phyloP scores from a whole-genome alignment of 2,888 invertebrate genomes.

The Rhingia rostrata region DNA sequence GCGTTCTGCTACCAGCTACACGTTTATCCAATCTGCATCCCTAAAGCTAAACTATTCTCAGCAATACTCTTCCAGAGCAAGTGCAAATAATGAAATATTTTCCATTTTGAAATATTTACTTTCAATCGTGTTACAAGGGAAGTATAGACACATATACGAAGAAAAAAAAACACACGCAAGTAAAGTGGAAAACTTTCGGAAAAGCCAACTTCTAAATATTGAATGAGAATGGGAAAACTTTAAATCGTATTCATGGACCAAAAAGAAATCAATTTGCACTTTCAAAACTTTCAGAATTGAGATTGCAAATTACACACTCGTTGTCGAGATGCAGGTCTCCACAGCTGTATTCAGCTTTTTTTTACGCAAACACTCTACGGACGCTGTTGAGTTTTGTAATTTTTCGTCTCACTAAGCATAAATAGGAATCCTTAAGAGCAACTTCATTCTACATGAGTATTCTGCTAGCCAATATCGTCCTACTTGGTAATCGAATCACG shows the following conservation, averaged over 20 bases:
- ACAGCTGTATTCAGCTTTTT: too few relatives aligned
- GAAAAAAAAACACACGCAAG: slow-evolving; percentile 30
- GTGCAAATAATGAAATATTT: not conserved
- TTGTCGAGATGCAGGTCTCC: slow-evolving; percentile 19
- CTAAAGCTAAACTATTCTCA: too few relatives aligned
- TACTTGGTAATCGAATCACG: slow-evolving; percentile 36
- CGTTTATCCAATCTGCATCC: too few relatives aligned
- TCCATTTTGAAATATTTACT: not conserved
- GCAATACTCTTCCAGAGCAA: not conserved
- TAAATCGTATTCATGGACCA: slow-evolving; percentile 70
- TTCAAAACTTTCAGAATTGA: slow-evolving; percentile 59
- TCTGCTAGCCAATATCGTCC: slow-evolving; percentile 24
- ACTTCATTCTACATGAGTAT: slow-evolving; percentile 13
- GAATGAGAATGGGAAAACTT: slow-evolving; percentile 71
- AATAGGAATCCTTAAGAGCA: slow-evolving; percentile 15
- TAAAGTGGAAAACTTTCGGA: slow-evolving; percentile 58
- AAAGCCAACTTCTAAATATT: slow-evolving; percentile 60
- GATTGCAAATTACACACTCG: slow-evolving; percentile 49
- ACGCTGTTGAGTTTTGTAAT: slow-evolving; percentile 16
- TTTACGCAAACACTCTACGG: not conserved
- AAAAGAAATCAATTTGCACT: slow-evolving; percentile 68
- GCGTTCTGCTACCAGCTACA: too few relatives aligned
- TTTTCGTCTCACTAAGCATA: slow-evolving; percentile 30
- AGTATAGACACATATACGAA: not conserved
- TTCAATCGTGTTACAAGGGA: not conserved